A percentile compares a stretch with the other conserved stretches of the same genome.
These are phyloP conservation scores for Proteles cristata DNA, from an alignment of 2,113 vertebrate species.

Conservation along the genomic window DNA sequence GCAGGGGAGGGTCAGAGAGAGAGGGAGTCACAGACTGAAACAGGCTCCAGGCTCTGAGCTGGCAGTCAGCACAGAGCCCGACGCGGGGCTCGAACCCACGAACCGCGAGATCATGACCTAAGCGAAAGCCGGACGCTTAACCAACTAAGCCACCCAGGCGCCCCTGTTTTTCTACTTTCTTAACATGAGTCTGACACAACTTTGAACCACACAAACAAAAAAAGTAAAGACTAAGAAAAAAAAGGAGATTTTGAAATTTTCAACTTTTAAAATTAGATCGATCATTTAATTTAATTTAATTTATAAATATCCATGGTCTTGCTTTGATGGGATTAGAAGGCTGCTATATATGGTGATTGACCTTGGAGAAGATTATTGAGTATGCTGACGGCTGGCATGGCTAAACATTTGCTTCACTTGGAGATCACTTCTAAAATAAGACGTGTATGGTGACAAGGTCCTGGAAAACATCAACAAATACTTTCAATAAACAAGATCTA, in stretches of 20 bases:
- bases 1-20: too few species aligned
- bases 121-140: too few species aligned
- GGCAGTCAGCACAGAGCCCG: too few species aligned
- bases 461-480: background rate
- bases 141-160: too few species aligned
- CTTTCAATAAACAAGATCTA: background rate
- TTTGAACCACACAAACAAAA: background rate
- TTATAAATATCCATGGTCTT: background rate
- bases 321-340: background rate
- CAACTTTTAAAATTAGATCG: background rate
- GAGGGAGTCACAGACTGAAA: too few species aligned
- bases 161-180: background rate
- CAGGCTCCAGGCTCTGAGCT: too few species aligned
- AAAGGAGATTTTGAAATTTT: background rate
- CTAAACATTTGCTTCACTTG: conserved; percentile 22
- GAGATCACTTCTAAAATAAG: conserved; percentile 5
- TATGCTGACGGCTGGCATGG: background rate
- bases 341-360: background rate
- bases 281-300: background rate
- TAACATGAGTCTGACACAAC: background rate
- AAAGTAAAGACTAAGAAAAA: background rate
- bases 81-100: too few species aligned
- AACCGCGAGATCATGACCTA: too few species aligned
- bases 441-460: background rate
- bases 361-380: conserved; percentile 26